Base-by-base conservation (phyloP, 2,888 invertebrate species). In the Plagodis pulveraria region DNA sequence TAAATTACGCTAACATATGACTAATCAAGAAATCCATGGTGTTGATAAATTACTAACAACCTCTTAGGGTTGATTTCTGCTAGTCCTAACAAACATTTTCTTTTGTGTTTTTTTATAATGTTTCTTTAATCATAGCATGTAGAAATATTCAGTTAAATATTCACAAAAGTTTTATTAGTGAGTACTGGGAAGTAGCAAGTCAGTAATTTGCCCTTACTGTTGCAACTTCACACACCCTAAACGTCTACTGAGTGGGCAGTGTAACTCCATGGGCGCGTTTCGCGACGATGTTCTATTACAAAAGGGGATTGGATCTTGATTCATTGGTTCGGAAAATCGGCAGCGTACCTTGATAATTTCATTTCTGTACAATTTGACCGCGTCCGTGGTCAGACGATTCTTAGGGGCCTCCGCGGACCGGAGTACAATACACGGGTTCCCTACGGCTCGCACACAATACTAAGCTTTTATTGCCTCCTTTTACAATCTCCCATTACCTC, bases 321-420 rank as follows among this genome's bases (percentile, higher is more conserved):
- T 92, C 92, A 92, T 92, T 92, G 92, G 92, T 86, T 89, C 92
- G 91, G 92, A 92, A 92, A 92, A 92, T 92, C 92, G 92, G 90
- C 89, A 91, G 84, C 91, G 92, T 91, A 91, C 92, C 92, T 92
- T 92, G 92, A 92, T 92, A 92, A 92, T 92, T 92, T 91, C 92
- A 92, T 92, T 92, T 92, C 92, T 92, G 91, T 91, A 92, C 92
- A 92, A 92, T 92, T 92, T 92, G 92, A 91, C 90, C 92, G 91
- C 87, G 87, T 81, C 86, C 87, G 89, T 89, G 91, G 91, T 90
- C 91, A 87, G 91, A 77, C 90, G 89, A 87, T 87, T 89, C 89
- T 87, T 88, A 84, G 86, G 85, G 86, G 81, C 84, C 90, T 84
- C 89, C 76, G 81, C 80, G 89, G 91, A 79, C 83, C 84, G 87